Evolutionary conservation across 1,140 invertebrate genomes (phyloP).

Genomic region (Bicyclus anynana): DNA sequence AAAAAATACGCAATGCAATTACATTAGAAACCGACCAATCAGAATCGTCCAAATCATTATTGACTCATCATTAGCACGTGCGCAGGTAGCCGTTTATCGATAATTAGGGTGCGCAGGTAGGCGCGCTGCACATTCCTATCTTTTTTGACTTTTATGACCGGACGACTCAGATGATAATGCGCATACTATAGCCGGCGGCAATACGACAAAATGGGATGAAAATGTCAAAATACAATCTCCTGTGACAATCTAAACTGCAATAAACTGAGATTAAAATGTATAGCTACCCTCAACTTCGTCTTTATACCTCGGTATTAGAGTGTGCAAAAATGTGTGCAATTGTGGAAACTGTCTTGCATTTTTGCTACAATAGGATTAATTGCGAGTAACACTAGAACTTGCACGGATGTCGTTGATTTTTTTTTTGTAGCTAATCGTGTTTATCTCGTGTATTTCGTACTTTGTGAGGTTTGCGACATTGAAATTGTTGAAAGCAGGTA

Average conservation of each 20-base stretch:
- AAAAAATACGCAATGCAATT: too few species aligned
- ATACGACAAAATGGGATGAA: constrained; percentile 65
- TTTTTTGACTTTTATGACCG: too few species aligned
- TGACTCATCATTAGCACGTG: too few species aligned
- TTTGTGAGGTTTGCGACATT: not conserved
- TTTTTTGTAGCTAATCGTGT: not conserved
- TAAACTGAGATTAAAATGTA: constrained; percentile 8
- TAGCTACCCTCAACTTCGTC: constrained; percentile 2
- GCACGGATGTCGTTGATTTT: not conserved
- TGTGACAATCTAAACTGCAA: constrained; percentile 45
- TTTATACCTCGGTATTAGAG: constrained; percentile 18
- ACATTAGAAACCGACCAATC: too few species aligned
- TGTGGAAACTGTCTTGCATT: constrained; percentile 11
- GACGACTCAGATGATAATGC: too few species aligned
- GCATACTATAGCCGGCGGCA: constrained; percentile 55
- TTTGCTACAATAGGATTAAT: constrained; percentile 45
- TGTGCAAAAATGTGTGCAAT: not conserved
- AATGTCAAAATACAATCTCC: constrained; percentile 74
- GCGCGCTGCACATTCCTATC: too few species aligned
- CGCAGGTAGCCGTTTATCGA: too few species aligned
- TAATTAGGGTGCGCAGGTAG: too few species aligned
- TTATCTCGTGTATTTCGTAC: constrained; percentile 23
- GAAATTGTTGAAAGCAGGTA: not conserved
- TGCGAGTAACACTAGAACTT: constrained; percentile 58
- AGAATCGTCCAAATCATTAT: too few species aligned